Base-by-base conservation (phyloP, 2,113 vertebrate species). In the Petroica traversi region DNA sequence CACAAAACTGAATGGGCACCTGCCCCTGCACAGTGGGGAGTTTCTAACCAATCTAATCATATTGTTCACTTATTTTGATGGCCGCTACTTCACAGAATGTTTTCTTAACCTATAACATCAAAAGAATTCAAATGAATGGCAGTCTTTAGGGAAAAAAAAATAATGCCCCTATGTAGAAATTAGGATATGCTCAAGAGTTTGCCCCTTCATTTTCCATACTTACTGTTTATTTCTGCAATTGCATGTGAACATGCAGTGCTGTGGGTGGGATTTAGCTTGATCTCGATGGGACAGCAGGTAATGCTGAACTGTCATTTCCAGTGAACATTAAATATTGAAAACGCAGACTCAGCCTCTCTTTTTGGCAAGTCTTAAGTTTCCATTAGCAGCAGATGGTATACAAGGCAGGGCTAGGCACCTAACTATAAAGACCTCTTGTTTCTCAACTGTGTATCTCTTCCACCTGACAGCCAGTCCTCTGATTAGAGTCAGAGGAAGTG, bases 271-370 rank as follows among this genome's bases (percentile, higher is more conserved):
- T 43, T 91, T 63, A 87, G 73, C n/a, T 54, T 68, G 79, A 73
- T 92, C 84, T 83, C 62, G 29, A 28, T 75, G 61, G 57, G 29
- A 58, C 68, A 58, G 90, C 54, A 55, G 68, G 73, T 84, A 89
- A 59, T 38, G 58, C 91, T 96, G 91, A 95, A 93, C 75, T 89
- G 88, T 88, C 93, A 85, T 89, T 95, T 95, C 84, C 92, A 96
- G 51, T 36, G 40, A 87, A 34, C 91, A 97, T 97, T 96, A 97
- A 97, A 97, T 97, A 97, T 94, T 97, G 87, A 97, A 96, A 92
- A 62, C 67, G 81, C 41, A 74, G 61, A 86, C 72, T 54, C 41
- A 76, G 74, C 78, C 88, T 93, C 55, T 78, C 69, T 83, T 83
- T 88, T 80, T 85, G 92, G 74, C 84, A 83, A 88, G 88, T 90